Base-by-base conservation (phyloP, 1,140 invertebrate genomes). In the Ooceraea biroi region DNA sequence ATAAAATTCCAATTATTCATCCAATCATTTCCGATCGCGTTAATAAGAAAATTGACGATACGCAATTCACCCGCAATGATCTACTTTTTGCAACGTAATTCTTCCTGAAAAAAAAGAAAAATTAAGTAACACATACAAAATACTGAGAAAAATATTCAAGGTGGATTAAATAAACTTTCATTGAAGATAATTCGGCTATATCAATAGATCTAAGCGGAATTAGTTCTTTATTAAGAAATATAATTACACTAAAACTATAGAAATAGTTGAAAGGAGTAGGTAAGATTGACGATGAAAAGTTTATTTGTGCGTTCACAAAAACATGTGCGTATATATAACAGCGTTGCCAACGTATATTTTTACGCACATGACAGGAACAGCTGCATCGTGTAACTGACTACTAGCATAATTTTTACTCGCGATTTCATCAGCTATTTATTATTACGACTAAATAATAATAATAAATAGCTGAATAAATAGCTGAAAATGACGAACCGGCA, bases 361-460 rank as follows among this genome's bases (percentile, higher is more conserved):
- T 2, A 19, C 17, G 41, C 19, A 8, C 12, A 7, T 36, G 19
- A n/a, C 22, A 17, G 48, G 25, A 55, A 12, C 14, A 55, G 0
- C 41, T 57, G n/a, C 50, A 27, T 46, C 41, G 36, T 8, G 25
- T 22, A 69, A 11, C 8, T 11, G 30, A 57, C 17, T 52, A 14
- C 17, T 14, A 5, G 7, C 10, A 46, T 17, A 48, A 58, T 22
- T 80, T 50, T n/a, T 46, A 19, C 11, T 71, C n/a, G 11, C 41
- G 69, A 80, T 80, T 80, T 80, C 14, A 36, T 80, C 25, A 69
- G 44, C 27, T 55, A 22, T 80, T 80, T 58, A 44, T 80, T 80
- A 71, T 63, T 30, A 50, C n/a, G n/a, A n/a, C n/a, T n/a, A n/a
- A n/a, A n/a, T n/a, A n/a, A n/a, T n/a, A n/a, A n/a, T n/a, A n/a